A percentile compares a stretch with the other conserved stretches of the same genome.
phyloP scores from a whole-genome alignment of 1,140 invertebrate species.

The Colletes gigas region DNA sequence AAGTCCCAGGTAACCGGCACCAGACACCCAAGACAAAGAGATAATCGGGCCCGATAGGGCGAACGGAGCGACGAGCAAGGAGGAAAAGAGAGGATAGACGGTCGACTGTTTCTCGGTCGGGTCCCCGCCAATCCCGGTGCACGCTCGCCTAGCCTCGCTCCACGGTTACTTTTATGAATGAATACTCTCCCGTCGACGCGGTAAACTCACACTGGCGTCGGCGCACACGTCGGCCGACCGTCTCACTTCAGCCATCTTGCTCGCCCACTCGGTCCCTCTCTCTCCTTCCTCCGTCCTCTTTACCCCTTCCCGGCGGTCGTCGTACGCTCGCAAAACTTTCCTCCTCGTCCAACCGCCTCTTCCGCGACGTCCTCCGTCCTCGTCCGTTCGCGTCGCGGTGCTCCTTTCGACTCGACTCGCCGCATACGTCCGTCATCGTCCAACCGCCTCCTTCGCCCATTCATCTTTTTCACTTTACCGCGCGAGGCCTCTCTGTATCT shows the following conservation, averaged over 20 bases:
- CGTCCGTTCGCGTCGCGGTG: background rate
- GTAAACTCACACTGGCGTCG: constrained; percentile 51
- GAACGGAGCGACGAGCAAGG: constrained; percentile 21
- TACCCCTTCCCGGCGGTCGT: background rate
- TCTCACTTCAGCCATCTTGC: constrained; percentile 28
- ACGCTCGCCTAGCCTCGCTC: constrained; percentile 64
- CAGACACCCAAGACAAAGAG: constrained; percentile 28
- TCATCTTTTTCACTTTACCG: constrained; percentile 3
- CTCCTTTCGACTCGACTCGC: background rate
- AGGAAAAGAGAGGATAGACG: constrained; percentile 37
- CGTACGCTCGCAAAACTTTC: background rate
- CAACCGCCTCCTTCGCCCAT: background rate
- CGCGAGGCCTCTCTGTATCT: background rate
- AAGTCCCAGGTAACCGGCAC: background rate
- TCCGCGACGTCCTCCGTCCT: background rate
- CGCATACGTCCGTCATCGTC: constrained; percentile 11
- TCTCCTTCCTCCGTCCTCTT: background rate
- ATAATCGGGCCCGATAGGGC: constrained; percentile 11
- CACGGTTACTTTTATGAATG: constrained; percentile 78
- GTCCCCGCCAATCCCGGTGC: constrained; percentile 49
- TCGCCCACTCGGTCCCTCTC: constrained; percentile 12
- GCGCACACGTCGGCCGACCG: constrained; percentile 43
- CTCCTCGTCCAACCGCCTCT: background rate
- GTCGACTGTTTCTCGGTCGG: constrained; percentile 29
- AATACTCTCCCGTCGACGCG: constrained; percentile 73